A percentile compares a stretch with the other conserved stretches of the same genome.
Evolutionary conservation across 2,113 vertebrate genomes (phyloP).

Genomic region (Mesitornis unicolor): DNA sequence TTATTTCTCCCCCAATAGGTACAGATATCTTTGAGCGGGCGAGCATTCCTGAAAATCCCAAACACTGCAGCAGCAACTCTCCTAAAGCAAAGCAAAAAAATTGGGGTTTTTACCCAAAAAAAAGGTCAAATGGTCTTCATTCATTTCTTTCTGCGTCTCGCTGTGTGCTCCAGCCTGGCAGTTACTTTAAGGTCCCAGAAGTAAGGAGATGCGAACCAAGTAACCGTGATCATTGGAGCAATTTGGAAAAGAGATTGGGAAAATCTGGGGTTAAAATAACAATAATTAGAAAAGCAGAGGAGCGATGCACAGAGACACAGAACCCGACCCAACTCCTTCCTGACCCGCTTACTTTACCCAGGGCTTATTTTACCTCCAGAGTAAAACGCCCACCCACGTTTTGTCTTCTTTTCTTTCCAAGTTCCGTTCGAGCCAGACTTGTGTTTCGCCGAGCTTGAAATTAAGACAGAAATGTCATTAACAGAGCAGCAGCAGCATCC

Average conservation of each 20-base stretch:
- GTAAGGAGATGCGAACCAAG: not conserved
- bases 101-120: too few species aligned
- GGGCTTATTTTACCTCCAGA: too few species aligned
- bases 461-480: not conserved
- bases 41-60: not conserved
- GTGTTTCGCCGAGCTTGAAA: not conserved
- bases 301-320: not conserved
- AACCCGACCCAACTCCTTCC: too few species aligned
- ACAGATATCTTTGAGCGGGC: not conserved
- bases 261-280: not conserved
- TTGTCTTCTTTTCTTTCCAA: not conserved
- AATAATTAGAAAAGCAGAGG: not conserved
- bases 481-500: not conserved
- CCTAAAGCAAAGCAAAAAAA: not conserved
- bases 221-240: rapidly evolving
- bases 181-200: not conserved
- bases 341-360: too few species aligned
- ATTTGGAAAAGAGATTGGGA: not conserved
- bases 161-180: not conserved
- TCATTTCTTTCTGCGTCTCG: not conserved
- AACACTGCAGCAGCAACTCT: rapidly evolving
- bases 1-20: not conserved
- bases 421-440: not conserved
- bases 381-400: too few species aligned
- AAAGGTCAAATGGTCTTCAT: not conserved